These are phyloP conservation scores for Picathartes gymnocephalus DNA, from an alignment of 2,113 vertebrate species.

Conservation along the genomic window DNA sequence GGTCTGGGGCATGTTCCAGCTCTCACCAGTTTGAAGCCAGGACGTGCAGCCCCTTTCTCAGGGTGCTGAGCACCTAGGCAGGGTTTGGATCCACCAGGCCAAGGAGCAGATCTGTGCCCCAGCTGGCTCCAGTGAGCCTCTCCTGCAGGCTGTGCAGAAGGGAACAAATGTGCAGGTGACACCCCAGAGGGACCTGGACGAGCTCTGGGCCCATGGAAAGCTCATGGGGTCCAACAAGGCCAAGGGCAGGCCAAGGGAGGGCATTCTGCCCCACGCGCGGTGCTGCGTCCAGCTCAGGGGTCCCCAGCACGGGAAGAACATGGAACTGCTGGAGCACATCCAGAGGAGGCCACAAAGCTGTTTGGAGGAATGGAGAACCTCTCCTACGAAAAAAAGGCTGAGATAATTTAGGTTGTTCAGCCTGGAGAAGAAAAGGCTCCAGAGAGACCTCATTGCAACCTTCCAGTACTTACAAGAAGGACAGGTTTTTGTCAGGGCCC, in stretches of 20 bases:
- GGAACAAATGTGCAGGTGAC: background rate
- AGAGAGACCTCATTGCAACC: no score
- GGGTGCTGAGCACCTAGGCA: background rate
- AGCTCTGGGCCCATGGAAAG: background rate
- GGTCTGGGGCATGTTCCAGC: background rate
- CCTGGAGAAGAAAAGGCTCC: background rate
- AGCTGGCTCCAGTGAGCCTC: fast-evolving
- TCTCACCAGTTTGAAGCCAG: background rate
- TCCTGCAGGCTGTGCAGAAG: background rate
- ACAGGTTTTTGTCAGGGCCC: background rate
- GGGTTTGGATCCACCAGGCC: background rate
- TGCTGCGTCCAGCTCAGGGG: background rate
- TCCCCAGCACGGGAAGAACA: background rate
- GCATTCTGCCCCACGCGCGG: background rate
- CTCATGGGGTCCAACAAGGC: background rate
- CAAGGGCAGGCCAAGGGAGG: background rate
- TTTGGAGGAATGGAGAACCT: background rate
- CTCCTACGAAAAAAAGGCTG: background rate
- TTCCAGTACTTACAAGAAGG: background rate
- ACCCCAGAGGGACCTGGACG: background rate
- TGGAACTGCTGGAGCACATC: background rate
- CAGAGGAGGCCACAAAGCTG: background rate
- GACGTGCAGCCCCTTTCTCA: background rate
- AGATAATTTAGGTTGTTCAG: background rate
- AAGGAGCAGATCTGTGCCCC: background rate